phyloP scores from a whole-genome alignment of 2,113 vertebrate genomes.

The Forbesichthys papilliferus region DNA sequence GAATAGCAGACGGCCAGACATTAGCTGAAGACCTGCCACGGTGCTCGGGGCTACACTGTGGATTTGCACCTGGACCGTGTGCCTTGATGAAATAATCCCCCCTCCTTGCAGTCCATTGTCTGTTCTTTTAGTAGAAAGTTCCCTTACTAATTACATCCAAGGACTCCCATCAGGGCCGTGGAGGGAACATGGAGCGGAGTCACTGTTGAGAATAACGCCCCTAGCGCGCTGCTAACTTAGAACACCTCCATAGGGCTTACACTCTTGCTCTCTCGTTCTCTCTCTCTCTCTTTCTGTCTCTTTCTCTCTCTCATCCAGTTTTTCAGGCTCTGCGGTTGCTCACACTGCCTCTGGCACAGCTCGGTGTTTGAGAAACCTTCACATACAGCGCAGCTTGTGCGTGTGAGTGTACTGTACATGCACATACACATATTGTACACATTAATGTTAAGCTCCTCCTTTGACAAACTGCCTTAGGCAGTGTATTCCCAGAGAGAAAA shows the following conservation, averaged over 20 bases:
- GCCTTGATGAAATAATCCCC: conserved; percentile 10
- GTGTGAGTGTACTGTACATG: conserved; percentile 11
- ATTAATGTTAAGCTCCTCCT: conserved; percentile 50
- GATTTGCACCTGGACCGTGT: conserved; percentile 1
- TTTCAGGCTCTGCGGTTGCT: conserved; percentile 29
- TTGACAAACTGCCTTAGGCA: conserved; percentile 59
- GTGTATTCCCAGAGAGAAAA: conserved; percentile 44
- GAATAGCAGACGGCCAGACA: neutral
- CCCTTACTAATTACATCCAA: conserved; percentile 14
- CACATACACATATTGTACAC: conserved; percentile 21
- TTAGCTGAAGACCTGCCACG: neutral
- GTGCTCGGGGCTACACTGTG: conserved; percentile 7
- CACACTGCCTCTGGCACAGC: conserved; percentile 49
- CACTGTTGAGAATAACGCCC: conserved; percentile 1
- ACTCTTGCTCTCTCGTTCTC: conserved; percentile 61
- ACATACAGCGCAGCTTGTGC: conserved; percentile 55
- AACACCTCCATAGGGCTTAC: neutral
- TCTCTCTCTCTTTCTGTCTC: conserved; percentile 2
- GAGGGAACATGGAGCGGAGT: neutral
- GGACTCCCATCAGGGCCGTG: neutral
- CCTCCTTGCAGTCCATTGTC: conserved; percentile 8
- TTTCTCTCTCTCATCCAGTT: conserved; percentile 20
- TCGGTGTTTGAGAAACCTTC: conserved; percentile 56
- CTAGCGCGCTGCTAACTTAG: neutral
- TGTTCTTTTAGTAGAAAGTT: conserved; percentile 11